These are phyloP conservation scores for Bos indicus DNA, from an alignment of 2,113 vertebrate genomes.

Conservation along the genomic window DNA sequence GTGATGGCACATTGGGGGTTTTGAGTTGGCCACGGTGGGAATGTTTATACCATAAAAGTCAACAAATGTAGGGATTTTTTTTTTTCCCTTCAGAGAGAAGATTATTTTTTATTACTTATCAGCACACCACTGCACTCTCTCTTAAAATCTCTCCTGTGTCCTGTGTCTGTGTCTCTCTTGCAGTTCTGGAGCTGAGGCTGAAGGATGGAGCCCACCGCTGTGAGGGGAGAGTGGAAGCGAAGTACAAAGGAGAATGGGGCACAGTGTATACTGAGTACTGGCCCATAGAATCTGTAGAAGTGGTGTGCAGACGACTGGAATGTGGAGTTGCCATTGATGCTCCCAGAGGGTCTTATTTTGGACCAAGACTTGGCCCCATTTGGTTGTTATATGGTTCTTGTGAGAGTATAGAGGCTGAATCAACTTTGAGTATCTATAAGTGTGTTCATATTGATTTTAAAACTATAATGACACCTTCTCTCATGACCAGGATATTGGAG, in stretches of 20 bases:
- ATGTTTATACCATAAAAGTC: too few species aligned
- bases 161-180: neutral
- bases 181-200: constrained; percentile 18
- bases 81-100: too few species aligned
- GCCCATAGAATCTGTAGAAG: accelerated
- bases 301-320: constrained; percentile 59
- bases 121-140: too few species aligned
- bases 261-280: accelerated
- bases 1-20: too few species aligned
- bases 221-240: constrained; percentile 60
- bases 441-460: accelerated
- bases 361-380: constrained; percentile 4
- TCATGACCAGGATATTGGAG: neutral
- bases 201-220: constrained; percentile 46
- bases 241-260: constrained; percentile 48
- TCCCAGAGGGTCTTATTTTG: neutral
- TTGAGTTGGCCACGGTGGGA: too few species aligned
- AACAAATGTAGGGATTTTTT: too few species aligned
- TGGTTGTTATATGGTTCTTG: neutral
- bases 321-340: constrained; percentile 33
- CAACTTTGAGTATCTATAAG: accelerated
- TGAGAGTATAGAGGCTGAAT: neutral
- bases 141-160: too few species aligned
- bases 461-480: neutral
- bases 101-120: too few species aligned